Evolutionary conservation across 2,113 vertebrate species (phyloP).

Genomic region (Leiothrix lutea): DNA sequence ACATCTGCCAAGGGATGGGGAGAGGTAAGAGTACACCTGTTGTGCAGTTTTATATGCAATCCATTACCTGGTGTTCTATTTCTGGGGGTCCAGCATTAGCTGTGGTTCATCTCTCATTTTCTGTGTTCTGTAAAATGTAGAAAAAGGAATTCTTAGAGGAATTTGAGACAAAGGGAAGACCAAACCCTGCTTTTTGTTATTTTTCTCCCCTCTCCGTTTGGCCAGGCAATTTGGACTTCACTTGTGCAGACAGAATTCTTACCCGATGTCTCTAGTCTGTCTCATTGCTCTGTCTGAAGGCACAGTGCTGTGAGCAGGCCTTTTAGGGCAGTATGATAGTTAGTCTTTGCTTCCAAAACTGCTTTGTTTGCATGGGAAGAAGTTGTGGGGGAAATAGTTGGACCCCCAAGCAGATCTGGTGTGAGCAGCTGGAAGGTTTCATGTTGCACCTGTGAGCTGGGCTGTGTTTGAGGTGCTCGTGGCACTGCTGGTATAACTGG

Average conservation of each 20-base stretch:
- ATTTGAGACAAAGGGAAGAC: neutral
- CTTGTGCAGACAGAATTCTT: neutral
- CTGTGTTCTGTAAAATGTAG: neutral
- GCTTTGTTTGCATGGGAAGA: neutral
- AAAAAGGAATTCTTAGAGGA: neutral
- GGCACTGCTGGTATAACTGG: accelerated
- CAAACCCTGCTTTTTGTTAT: neutral
- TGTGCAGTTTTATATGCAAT: accelerated
- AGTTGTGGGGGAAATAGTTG: neutral
- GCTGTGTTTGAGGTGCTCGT: neutral
- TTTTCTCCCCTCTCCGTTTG: neutral
- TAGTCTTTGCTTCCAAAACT: neutral
- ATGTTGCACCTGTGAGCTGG: neutral
- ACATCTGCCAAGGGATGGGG: slow-evolving; percentile 95
- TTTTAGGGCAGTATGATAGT: neutral
- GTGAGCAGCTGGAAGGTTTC: neutral
- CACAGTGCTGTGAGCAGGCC: neutral
- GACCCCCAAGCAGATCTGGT: neutral
- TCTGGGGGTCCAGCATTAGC: accelerated
- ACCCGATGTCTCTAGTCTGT: neutral
- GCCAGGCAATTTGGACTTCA: neutral
- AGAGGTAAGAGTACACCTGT: slow-evolving; percentile 77
- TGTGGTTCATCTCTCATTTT: neutral
- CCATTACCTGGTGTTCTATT: neutral
- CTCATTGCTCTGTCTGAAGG: neutral